These are phyloP conservation scores for Epinotia demarniana DNA, from an alignment of 2,888 invertebrate genomes.

Conservation along the genomic window DNA sequence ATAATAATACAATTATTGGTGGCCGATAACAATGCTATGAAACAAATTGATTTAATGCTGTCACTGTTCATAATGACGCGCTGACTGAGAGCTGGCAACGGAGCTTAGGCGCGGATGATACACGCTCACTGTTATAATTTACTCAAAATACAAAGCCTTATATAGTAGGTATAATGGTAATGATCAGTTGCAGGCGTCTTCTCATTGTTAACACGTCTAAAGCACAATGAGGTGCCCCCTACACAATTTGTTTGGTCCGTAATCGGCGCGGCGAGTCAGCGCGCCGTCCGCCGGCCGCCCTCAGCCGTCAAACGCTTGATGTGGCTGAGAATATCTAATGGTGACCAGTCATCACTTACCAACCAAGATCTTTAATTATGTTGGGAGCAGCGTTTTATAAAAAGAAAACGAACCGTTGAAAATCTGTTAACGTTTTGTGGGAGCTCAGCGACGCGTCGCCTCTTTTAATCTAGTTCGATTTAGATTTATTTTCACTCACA, in stretches of 20 bases:
- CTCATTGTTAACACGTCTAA: conserved; percentile 81
- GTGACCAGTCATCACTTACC: conserved; percentile 78
- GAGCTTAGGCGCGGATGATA: conserved; percentile 65
- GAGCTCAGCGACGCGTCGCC: conserved; percentile 69
- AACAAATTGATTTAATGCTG: conserved; percentile 70
- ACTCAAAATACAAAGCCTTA: conserved; percentile 84
- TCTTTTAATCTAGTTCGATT: conserved; percentile 65
- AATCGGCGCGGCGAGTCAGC: conserved; percentile 64
- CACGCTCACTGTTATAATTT: conserved; percentile 82
- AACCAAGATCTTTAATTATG: conserved; percentile 76
- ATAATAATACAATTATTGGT: conserved; percentile 61
- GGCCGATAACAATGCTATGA: conserved; percentile 63
- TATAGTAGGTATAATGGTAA: conserved; percentile 82
- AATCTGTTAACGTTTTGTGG: conserved; percentile 78
- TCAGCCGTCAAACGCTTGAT: conserved; percentile 64
- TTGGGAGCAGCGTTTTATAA: conserved; percentile 68
- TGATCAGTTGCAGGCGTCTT: conserved; percentile 79
- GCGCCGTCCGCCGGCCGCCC: conserved; percentile 54
- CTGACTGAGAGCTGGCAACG: conserved; percentile 62
- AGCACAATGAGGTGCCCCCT: conserved; percentile 76
- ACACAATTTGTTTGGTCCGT: conserved; percentile 79
- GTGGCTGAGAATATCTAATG: conserved; percentile 71
- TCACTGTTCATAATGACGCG: conserved; percentile 80
- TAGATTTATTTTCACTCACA: conserved; percentile 63
- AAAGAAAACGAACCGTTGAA: conserved; percentile 78